Evolutionary conservation across 2,888 invertebrate species (phyloP).

Genomic region (Syritta pipiens): DNA sequence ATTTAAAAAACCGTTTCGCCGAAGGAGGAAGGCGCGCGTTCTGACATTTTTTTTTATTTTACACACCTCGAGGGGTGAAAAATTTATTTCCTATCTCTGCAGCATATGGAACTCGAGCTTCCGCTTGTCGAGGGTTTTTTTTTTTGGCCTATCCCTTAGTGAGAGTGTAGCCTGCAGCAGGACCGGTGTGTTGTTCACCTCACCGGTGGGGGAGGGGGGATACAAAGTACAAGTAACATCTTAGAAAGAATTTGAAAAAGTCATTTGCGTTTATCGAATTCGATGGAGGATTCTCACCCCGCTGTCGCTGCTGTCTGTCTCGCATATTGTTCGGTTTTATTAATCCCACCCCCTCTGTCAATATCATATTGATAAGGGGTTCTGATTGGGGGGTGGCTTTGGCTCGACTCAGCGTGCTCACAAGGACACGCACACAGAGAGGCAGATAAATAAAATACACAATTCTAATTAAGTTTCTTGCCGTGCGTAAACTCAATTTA

Average conservation of each 20-base stretch:
- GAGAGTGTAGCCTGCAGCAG: too few relatives aligned
- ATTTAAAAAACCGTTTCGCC: conserved; percentile 44
- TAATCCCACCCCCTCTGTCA: conserved; percentile 28
- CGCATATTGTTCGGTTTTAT: conserved; percentile 58
- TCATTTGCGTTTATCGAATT: conserved; percentile 60
- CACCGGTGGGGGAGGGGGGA: too few relatives aligned
- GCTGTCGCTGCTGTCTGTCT: conserved; percentile 22
- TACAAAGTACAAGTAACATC: conserved; percentile 32
- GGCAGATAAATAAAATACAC: conserved; percentile 60
- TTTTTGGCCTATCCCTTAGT: too few relatives aligned
- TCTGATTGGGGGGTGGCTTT: too few relatives aligned
- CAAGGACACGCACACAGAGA: conserved; percentile 27
- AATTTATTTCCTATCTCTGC: conserved; percentile 53
- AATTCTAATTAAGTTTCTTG: conserved; percentile 67
- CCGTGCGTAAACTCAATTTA: conserved; percentile 66
- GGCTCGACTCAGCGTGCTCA: conserved; percentile 27
- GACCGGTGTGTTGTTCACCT: too few relatives aligned
- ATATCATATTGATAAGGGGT: conserved; percentile 58
- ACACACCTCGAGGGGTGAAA: conserved; percentile 57
- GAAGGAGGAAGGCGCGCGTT: too few relatives aligned
- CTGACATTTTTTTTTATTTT: too few relatives aligned
- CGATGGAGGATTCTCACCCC: neutral
- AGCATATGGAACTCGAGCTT: conserved; percentile 35
- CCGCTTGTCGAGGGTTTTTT: too few relatives aligned
- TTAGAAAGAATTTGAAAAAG: conserved; percentile 54